These are phyloP conservation scores for Calidris pugnax DNA, from an alignment of 2,113 vertebrate species.

Conservation along the genomic window DNA sequence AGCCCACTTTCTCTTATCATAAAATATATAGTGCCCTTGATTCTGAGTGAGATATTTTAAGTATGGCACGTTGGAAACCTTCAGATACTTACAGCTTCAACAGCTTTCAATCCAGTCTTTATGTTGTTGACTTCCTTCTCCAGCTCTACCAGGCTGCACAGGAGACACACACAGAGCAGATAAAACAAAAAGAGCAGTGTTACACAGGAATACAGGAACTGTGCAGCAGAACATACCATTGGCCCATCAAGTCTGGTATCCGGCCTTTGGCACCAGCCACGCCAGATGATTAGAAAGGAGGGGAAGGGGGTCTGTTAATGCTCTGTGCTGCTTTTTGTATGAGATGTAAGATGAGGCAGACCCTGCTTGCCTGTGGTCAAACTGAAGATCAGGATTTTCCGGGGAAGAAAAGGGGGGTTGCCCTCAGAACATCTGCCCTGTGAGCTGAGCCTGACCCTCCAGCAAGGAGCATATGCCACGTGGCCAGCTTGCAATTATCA, in stretches of 20 bases:
- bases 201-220: slow-evolving; percentile 35
- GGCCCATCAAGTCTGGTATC: slow-evolving; percentile 42
- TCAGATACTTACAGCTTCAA: slow-evolving; percentile 87
- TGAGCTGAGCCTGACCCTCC: background rate
- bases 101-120: slow-evolving; percentile 88
- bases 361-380: background rate
- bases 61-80: background rate
- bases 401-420: background rate
- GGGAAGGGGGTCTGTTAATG: background rate
- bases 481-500: background rate
- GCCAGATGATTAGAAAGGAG: background rate
- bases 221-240: background rate
- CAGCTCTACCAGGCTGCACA: slow-evolving; percentile 86
- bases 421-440: background rate
- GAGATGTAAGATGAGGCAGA: background rate
- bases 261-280: background rate
- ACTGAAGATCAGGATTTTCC: background rate
- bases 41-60: slow-evolving; percentile 43
- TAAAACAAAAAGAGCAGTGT: slow-evolving; percentile 66
- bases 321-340: slow-evolving; percentile 12
- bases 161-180: slow-evolving; percentile 17
- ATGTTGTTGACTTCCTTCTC: slow-evolving; percentile 93
- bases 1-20: slow-evolving; percentile 41
- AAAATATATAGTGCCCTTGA: slow-evolving; percentile 21
- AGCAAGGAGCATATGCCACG: accelerated